A percentile compares a stretch with the other conserved stretches of the same genome.
Evolutionary conservation across 2,113 vertebrate species (phyloP).

Genomic region (Rutilus rutilus): DNA sequence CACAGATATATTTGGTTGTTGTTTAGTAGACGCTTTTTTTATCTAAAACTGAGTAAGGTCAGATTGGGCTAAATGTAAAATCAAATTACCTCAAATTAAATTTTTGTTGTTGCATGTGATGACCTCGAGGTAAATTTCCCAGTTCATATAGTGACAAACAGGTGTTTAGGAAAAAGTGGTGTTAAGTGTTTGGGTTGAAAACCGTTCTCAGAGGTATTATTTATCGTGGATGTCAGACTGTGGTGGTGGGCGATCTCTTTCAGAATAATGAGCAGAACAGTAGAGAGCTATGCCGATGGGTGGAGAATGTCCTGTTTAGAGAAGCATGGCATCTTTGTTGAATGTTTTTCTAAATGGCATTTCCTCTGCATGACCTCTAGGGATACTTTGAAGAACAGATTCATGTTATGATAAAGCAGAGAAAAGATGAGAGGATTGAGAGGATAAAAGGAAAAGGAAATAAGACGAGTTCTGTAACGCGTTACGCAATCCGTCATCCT

Average conservation of each 20-base stretch:
- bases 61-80: slow-evolving; percentile 1
- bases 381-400: slow-evolving; percentile 43
- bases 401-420: slow-evolving; percentile 47
- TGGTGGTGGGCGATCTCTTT: neutral
- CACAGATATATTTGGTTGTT: slow-evolving; percentile 3
- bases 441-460: slow-evolving; percentile 29
- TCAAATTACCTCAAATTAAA: neutral
- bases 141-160: neutral
- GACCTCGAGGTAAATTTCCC: neutral
- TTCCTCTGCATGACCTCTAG: slow-evolving; percentile 58
- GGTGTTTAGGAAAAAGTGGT: slow-evolving; percentile 2
- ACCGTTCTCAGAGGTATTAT: neutral
- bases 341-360: slow-evolving; percentile 56
- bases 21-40: neutral
- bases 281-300: slow-evolving; percentile 38
- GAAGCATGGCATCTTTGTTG: slow-evolving; percentile 47
- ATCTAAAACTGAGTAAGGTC: neutral
- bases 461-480: slow-evolving; percentile 5
- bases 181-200: neutral
- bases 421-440: slow-evolving; percentile 13
- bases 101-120: slow-evolving; percentile 18
- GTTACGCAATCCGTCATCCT: slow-evolving; percentile 1
- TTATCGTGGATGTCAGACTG: neutral
- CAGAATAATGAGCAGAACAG: slow-evolving; percentile 6
- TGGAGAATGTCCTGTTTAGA: slow-evolving; percentile 67